Conservation (phyloP, 2,888 invertebrate genomes). For the Tridacna crocea region DNA sequence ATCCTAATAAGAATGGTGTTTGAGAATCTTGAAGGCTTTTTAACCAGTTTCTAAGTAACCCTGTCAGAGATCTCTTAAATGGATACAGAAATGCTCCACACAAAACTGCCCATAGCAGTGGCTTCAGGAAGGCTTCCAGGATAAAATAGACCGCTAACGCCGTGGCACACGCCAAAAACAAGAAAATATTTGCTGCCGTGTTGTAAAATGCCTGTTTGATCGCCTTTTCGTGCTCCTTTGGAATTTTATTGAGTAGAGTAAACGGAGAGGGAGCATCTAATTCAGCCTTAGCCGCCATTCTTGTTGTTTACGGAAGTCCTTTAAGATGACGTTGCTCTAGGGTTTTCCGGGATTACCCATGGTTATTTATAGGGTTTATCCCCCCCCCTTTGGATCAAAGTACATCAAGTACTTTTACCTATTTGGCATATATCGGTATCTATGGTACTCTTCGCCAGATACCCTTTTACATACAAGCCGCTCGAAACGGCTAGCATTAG, state of each 20-base stretch:
- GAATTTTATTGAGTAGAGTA: conserved; percentile 61
- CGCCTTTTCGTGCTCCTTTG: conserved; percentile 89
- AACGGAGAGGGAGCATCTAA: conserved; percentile 56
- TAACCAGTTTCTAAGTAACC: conserved; percentile 91
- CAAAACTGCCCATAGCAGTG: conserved; percentile 97
- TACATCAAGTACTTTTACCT: neutral
- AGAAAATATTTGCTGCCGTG: conserved; percentile 91
- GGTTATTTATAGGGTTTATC: conserved; percentile 24
- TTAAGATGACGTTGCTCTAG: conserved; percentile 14
- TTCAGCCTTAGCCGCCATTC: conserved; percentile 59
- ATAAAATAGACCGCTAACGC: conserved; percentile 84
- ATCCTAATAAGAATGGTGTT: conserved; percentile 85
- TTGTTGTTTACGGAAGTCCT: conserved; percentile 48
- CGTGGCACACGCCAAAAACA: conserved; percentile 88
- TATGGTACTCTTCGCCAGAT: too few species aligned
- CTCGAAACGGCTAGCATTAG: too few species aligned
- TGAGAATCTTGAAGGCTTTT: conserved; percentile 78
- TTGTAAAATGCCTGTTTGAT: conserved; percentile 96
- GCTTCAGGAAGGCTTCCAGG: conserved; percentile 95
- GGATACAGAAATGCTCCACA: conserved; percentile 99
- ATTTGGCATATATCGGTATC: too few species aligned
- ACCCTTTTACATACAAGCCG: too few species aligned
- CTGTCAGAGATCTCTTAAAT: conserved; percentile 93
- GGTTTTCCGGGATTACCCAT: conserved; percentile 25
- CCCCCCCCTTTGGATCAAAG: neutral